Conservation (phyloP, 2,113 vertebrate species). For the Syngnathus scovelli region DNA sequence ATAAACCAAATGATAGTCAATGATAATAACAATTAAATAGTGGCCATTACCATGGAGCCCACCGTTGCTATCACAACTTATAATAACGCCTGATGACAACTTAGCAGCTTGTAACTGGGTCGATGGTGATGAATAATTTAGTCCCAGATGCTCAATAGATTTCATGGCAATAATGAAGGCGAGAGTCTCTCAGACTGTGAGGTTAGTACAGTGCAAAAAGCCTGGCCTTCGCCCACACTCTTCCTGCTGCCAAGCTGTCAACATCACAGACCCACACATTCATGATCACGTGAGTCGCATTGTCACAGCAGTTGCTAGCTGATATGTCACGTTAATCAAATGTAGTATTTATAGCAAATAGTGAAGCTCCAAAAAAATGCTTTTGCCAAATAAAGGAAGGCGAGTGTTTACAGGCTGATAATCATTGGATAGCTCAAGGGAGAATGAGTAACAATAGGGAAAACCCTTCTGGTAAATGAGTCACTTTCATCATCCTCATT, state of each 20-base stretch:
- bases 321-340: background rate
- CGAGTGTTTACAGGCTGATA: conserved; percentile 29
- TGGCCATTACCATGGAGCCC: conserved; percentile 27
- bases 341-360: background rate
- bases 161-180: conserved; percentile 69
- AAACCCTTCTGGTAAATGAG: conserved; percentile 28
- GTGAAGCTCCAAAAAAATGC: background rate
- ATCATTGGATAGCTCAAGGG: conserved; percentile 6
- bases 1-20: conserved; percentile 18
- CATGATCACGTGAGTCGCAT: conserved; percentile 39
- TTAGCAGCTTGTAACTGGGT: conserved; percentile 68
- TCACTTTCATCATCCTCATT: no score
- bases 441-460: conserved; percentile 29
- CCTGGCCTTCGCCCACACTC: conserved; percentile 63
- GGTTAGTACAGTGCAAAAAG: conserved; percentile 55
- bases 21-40: conserved; percentile 23
- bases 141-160: conserved; percentile 70
- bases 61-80: conserved; percentile 48
- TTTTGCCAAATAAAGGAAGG: conserved; percentile 25
- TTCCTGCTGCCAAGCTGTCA: conserved; percentile 60
- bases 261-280: conserved; percentile 40
- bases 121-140: conserved; percentile 71
- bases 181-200: conserved; percentile 56
- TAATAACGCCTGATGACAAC: conserved; percentile 60
- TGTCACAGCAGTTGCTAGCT: conserved; percentile 26